phyloP scores from a whole-genome alignment of 2,888 invertebrate species.

The Nesidiocoris tenuis region DNA sequence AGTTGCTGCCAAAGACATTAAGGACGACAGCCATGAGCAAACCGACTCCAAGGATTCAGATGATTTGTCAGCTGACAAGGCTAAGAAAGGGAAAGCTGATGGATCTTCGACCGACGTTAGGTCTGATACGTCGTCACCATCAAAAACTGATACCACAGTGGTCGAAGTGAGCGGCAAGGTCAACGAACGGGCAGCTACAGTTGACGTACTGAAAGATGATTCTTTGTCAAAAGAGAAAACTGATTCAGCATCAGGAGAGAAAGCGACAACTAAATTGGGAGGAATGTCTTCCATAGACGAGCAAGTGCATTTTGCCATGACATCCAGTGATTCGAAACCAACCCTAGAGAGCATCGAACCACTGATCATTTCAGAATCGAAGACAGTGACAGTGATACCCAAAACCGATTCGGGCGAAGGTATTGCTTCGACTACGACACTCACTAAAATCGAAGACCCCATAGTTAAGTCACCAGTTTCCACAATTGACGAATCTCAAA shows the following conservation, averaged over 20 bases:
- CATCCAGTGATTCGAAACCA: slow-evolving; percentile 17
- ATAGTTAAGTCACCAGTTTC: not conserved
- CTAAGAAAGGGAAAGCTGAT: not conserved
- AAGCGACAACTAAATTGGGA: not conserved
- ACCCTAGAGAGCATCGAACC: slow-evolving; percentile 15
- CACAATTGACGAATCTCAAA: not conserved
- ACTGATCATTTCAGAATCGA: not conserved
- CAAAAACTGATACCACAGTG: not conserved
- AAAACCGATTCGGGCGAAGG: not conserved
- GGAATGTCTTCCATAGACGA: not conserved
- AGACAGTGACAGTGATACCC: not conserved
- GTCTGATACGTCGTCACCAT: not conserved
- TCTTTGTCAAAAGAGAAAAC: not conserved
- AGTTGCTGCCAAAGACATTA: not conserved
- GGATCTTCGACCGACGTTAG: not conserved
- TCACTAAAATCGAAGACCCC: not conserved
- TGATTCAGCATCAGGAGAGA: not conserved
- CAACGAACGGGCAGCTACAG: not conserved
- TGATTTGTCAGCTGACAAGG: not conserved
- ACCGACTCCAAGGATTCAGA: not conserved
- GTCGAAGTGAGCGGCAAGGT: not conserved
- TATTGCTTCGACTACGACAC: not conserved
- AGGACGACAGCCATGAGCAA: not conserved
- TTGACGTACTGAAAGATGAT: not conserved
- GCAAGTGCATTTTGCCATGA: slow-evolving; percentile 18